Conservation (phyloP, 2,797 vertebrate species). For the Clarias laeviceps region DNA sequence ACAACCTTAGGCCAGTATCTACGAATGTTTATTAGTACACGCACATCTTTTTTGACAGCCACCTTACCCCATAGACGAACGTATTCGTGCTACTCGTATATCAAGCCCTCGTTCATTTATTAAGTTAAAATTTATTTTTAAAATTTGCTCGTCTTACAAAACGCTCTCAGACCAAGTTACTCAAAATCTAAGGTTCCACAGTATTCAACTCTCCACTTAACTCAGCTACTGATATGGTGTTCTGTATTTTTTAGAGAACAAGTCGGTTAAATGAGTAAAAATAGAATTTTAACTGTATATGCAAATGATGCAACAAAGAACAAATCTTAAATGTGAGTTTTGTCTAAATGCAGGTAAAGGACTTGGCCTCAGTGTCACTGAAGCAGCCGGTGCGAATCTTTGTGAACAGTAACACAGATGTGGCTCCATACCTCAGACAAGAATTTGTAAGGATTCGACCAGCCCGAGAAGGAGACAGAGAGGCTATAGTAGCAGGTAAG, state of each 20-base stretch:
- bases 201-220: too few relatives aligned
- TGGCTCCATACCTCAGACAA: constrained; percentile 93
- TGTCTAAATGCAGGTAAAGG: constrained; percentile 83
- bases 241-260: neutral
- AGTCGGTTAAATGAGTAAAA: neutral
- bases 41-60: too few relatives aligned
- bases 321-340: constrained; percentile 12
- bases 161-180: too few relatives aligned
- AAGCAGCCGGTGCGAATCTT: constrained; percentile 90
- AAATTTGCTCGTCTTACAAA: too few relatives aligned
- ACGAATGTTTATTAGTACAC: too few relatives aligned
- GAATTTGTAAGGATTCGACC: constrained; percentile 92
- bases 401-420: constrained; percentile 97
- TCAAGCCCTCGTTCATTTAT: too few relatives aligned
- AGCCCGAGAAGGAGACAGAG: constrained; percentile 89
- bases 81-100: too few relatives aligned
- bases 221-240: too few relatives aligned
- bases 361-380: constrained; percentile 91
- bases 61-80: too few relatives aligned
- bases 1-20: too few relatives aligned
- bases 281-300: neutral
- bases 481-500: constrained; percentile 90
- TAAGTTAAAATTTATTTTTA: too few relatives aligned
- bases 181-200: too few relatives aligned
- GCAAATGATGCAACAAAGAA: neutral